Conservation (phyloP, 2,113 vertebrate genomes). For the Pleuronectes platessa region DNA sequence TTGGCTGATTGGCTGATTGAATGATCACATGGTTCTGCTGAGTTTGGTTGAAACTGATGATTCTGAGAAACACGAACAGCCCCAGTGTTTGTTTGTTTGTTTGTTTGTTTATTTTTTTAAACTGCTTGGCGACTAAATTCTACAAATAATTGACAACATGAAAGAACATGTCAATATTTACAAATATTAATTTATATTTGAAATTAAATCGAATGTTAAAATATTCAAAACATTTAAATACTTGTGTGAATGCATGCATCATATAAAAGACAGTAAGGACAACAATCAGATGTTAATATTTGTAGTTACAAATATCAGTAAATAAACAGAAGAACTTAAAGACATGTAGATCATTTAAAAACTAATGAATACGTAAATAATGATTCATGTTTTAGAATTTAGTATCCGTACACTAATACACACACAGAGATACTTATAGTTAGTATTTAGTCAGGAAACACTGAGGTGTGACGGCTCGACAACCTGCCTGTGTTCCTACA, state of each 20-base stretch:
- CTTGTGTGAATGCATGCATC: neutral
- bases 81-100: neutral
- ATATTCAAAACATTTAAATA: no score
- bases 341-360: no score
- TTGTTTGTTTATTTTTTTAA: neutral
- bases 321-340: neutral
- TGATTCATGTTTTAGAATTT: no score
- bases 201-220: neutral
- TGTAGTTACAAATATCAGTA: neutral
- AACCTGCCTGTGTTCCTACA: constrained; percentile 14
- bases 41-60: neutral
- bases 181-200: no score
- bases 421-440: no score
- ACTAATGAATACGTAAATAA: neutral
- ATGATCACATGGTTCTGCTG: constrained; percentile 46
- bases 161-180: neutral
- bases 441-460: no score
- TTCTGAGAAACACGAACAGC: neutral
- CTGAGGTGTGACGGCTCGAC: no score
- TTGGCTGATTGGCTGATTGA: constrained; percentile 39
- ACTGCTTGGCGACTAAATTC: neutral
- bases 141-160: no score
- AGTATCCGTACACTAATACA: no score
- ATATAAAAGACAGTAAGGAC: neutral
- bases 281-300: neutral